Percentiles rank a stretch among this genome's conserved stretches.
Evolutionary conservation across 1,140 invertebrate genomes (phyloP).

Genomic region (Geopemphigus sp.): DNA sequence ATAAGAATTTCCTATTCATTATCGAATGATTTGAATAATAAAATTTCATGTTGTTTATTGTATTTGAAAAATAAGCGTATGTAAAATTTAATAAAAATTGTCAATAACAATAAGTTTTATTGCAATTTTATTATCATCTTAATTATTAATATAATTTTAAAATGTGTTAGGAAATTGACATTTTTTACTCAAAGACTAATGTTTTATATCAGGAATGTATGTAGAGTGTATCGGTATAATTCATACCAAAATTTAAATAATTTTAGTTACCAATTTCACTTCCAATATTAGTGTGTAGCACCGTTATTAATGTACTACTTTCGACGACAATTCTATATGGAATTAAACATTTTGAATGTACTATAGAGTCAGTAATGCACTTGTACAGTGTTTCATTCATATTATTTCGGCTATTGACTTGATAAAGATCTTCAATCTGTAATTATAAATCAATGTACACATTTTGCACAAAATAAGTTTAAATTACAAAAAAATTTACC

Average conservation of each 20-base stretch:
- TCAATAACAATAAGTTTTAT: no score
- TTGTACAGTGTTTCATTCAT: slow-evolving; percentile 75
- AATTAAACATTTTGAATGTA: slow-evolving; percentile 61
- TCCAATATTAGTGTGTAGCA: slow-evolving; percentile 87
- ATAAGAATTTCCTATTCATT: no score
- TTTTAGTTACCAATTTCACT: slow-evolving; percentile 73
- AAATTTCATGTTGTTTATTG: no score
- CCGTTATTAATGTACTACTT: slow-evolving; percentile 76
- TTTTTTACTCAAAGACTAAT: no score
- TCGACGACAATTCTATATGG: slow-evolving; percentile 81
- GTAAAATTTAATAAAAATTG: no score
- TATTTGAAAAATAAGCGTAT: no score
- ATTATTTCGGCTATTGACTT: slow-evolving; percentile 73
- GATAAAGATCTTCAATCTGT: slow-evolving; percentile 72
- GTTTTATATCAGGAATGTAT: no score
- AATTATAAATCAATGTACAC: slow-evolving; percentile 50
- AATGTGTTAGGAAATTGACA: no score
- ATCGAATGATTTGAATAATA: no score
- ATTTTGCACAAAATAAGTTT: background rate
- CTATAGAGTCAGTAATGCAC: slow-evolving; percentile 68
- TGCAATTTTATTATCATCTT: no score
- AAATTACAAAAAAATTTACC: slow-evolving; percentile 56
- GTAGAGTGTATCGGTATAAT: no score
- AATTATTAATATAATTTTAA: no score
- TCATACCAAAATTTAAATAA: background rate